These are phyloP conservation scores for Agrochola macilenta DNA, from an alignment of 2,888 invertebrate species.

Conservation along the genomic window DNA sequence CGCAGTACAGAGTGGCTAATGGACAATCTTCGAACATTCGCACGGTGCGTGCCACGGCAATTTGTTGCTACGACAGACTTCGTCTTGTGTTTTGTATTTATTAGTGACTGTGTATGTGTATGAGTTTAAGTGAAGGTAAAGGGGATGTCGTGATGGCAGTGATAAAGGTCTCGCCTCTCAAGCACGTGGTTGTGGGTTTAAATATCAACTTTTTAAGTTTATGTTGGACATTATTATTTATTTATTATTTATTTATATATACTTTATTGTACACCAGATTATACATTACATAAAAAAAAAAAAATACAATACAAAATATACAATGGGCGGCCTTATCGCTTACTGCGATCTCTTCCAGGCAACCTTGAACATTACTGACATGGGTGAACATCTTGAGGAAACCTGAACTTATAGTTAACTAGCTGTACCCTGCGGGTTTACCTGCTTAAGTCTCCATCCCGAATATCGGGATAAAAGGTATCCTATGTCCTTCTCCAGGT, in stretches of 20 bases:
- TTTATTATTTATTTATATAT: no score
- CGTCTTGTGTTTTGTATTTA: neutral
- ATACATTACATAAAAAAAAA: no score
- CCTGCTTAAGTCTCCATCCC: no score
- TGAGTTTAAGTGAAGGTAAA: no score
- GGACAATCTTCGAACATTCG: slow-evolving; percentile 33
- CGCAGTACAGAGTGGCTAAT: neutral
- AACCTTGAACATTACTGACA: neutral
- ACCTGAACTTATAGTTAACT: neutral
- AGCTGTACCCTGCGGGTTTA: no score
- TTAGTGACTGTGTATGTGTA: neutral
- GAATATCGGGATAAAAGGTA: no score
- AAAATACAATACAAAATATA: no score
- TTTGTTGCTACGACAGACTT: slow-evolving; percentile 31
- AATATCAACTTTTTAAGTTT: neutral
- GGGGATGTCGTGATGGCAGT: neutral
- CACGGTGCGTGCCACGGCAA: slow-evolving; percentile 30
- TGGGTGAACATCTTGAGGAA: neutral
- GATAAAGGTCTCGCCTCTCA: neutral
- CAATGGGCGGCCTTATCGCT: no score
- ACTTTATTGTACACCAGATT: no score
- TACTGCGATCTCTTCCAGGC: no score
- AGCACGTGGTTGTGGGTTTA: neutral
- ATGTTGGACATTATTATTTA: neutral
- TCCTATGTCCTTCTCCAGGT: no score